Percentiles rank a stretch among this genome's conserved stretches.
These are phyloP conservation scores for Bucco capensis DNA, from an alignment of 2,113 vertebrate species.

Conservation along the genomic window DNA sequence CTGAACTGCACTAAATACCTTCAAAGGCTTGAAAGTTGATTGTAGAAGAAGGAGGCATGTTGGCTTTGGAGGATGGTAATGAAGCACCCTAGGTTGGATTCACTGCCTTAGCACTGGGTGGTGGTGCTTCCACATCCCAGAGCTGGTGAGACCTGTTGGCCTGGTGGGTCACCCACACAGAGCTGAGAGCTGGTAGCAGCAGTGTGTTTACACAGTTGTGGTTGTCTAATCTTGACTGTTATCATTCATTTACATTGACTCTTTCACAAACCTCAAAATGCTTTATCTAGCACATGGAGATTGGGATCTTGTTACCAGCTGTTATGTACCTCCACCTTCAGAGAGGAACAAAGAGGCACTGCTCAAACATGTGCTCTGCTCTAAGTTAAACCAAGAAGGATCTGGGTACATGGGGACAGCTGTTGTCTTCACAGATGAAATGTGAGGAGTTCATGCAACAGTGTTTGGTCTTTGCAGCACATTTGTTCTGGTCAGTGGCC, in stretches of 20 bases:
- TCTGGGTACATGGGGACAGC: not conserved
- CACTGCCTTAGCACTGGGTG: not conserved
- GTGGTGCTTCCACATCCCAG: not conserved
- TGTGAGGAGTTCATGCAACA: not conserved
- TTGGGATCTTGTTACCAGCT: not conserved
- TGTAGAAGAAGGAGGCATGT: not conserved
- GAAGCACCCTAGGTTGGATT: not conserved
- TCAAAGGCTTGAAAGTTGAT: not conserved
- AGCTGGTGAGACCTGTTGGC: not conserved
- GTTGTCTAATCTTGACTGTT: not conserved
- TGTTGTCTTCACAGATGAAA: not conserved
- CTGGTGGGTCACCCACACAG: accelerated
- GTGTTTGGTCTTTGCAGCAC: not conserved
- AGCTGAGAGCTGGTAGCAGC: not conserved
- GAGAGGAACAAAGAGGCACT: not conserved
- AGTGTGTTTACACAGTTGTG: not conserved
- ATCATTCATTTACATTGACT: not conserved
- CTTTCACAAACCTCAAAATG: not conserved
- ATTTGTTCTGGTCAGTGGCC: not conserved
- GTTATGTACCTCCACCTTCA: accelerated
- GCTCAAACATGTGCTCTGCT: not conserved
- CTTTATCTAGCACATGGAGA: not conserved
- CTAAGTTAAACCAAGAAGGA: not conserved
- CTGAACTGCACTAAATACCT: not conserved
- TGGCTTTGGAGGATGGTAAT: not conserved